phyloP scores from a whole-genome alignment of 1,140 invertebrate genomes.

The Gonatopus flavifemur region DNA sequence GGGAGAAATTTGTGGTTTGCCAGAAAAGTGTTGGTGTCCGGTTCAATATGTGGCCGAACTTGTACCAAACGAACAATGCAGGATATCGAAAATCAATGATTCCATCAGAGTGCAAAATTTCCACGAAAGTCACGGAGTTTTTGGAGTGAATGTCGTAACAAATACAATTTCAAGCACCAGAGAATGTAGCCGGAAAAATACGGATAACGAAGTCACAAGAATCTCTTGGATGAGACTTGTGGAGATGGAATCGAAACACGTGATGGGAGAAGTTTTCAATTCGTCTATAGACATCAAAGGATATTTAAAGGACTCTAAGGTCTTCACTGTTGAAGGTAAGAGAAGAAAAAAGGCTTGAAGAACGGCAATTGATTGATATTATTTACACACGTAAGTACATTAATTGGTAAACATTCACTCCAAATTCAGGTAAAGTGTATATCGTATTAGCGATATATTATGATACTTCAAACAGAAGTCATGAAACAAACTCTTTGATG shows the following conservation, averaged over 20 bases:
- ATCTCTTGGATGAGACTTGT: conserved; percentile 23
- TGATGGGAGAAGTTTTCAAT: background rate
- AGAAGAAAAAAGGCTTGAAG: background rate
- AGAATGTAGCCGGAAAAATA: conserved; percentile 13
- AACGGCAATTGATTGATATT: background rate
- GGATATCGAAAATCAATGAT: conserved; percentile 5
- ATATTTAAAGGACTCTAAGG: conserved; percentile 28
- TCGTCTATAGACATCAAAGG: conserved; percentile 16
- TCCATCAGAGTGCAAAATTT: conserved; percentile 25
- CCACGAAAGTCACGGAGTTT: conserved; percentile 14
- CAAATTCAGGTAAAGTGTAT: conserved; percentile 29
- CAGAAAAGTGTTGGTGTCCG: conserved; percentile 31
- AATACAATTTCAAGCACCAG: conserved; percentile 21
- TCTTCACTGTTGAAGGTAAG: conserved; percentile 28
- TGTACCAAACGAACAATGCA: conserved; percentile 1
- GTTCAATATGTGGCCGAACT: conserved; percentile 30
- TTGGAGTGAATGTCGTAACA: conserved; percentile 25
- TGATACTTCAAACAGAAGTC: conserved; percentile 17
- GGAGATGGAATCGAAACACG: background rate
- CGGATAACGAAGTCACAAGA: conserved; percentile 15
- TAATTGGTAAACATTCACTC: too few relatives aligned
- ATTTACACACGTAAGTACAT: background rate
- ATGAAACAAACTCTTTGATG: conserved; percentile 27
- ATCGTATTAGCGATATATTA: conserved; percentile 37
- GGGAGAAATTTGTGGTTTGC: conserved; percentile 33